Percentiles rank a stretch among this genome's conserved stretches.
phyloP scores from a whole-genome alignment of 1,140 invertebrate species.

The Ceratina japonica region DNA sequence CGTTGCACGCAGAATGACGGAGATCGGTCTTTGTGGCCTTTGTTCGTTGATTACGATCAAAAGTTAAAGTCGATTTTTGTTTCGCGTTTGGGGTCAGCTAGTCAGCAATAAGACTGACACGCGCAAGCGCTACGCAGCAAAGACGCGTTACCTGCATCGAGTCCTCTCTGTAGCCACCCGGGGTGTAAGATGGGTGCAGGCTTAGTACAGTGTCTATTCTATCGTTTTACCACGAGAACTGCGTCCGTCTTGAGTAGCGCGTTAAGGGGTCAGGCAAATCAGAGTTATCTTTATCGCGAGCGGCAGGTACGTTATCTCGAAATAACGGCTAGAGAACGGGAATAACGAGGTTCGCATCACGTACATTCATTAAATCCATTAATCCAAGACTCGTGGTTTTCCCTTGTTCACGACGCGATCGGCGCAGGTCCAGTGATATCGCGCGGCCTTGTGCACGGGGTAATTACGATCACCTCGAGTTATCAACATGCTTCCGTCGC shows the following conservation, averaged over 20 bases:
- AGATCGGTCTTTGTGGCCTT: not conserved
- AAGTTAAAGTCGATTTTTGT: not conserved
- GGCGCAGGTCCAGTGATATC: conserved; percentile 41
- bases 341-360: not conserved
- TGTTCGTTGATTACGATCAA: conserved; percentile 13
- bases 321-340: not conserved
- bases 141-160: conserved; percentile 20
- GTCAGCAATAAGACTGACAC: not conserved
- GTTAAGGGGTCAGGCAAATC: not conserved
- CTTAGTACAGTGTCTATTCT: conserved; percentile 48
- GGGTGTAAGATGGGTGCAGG: conserved; percentile 52
- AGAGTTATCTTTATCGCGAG: not conserved
- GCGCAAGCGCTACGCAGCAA: conserved; percentile 47
- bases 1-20: not conserved
- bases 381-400: conserved; percentile 17
- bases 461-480: conserved; percentile 24
- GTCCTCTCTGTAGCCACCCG: conserved; percentile 8
- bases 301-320: conserved; percentile 43
- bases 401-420: conserved; percentile 11
- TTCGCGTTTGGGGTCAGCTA: not conserved
- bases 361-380: not conserved
- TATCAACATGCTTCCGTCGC: conserved; percentile 47
- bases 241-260: not conserved
- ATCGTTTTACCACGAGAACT: conserved; percentile 23
- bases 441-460: conserved; percentile 30